A percentile compares a stretch with the other conserved stretches of the same genome.
Conservation (phyloP, 2,797 vertebrate genomes). For the Vultur gryphus region DNA sequence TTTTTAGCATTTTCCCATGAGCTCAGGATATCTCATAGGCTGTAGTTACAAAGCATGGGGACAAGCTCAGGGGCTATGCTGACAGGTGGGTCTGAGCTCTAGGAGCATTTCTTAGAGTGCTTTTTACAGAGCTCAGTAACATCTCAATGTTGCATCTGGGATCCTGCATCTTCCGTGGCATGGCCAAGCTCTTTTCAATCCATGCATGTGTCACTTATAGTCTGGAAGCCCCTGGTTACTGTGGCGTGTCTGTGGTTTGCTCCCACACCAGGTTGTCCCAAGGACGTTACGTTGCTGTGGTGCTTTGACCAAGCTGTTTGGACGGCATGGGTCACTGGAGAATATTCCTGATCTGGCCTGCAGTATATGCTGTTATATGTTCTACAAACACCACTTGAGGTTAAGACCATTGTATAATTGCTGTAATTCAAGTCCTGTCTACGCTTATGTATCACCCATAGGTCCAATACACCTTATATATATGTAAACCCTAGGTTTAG, state of each 20-base stretch:
- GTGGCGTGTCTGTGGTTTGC: rapidly evolving
- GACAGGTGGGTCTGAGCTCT: neutral
- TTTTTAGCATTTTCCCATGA: neutral
- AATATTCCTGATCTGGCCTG: neutral
- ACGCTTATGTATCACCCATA: neutral
- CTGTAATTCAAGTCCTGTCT: neutral
- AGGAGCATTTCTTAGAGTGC: neutral
- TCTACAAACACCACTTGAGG: neutral
- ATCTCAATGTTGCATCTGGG: rapidly evolving
- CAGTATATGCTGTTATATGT: neutral
- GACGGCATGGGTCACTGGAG: neutral
- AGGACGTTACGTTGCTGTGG: neutral
- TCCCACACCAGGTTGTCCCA: neutral
- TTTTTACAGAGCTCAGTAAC: neutral
- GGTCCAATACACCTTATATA: neutral
- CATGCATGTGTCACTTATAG: rapidly evolving
- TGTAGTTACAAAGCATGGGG: neutral
- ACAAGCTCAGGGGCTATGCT: neutral
- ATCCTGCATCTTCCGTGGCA: neutral
- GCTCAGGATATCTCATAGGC: neutral
- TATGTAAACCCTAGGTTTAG: neutral
- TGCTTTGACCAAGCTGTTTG: neutral
- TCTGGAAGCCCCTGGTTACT: neutral
- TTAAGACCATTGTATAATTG: rapidly evolving
- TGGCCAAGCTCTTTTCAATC: neutral